phyloP scores from a whole-genome alignment of 2,888 invertebrate species.

The Clitarchus hookeri region DNA sequence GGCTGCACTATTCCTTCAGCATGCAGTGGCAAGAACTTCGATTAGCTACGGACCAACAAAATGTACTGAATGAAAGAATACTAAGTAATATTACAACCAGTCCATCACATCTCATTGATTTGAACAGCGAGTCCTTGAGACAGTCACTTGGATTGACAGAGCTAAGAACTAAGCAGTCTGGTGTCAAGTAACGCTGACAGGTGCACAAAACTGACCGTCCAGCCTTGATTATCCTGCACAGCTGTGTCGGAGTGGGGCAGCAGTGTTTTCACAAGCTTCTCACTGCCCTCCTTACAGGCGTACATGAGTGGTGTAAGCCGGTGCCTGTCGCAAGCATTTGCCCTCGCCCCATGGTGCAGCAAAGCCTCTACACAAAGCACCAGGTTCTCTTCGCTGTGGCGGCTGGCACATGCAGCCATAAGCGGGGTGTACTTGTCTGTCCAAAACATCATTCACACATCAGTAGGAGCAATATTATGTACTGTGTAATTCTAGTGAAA shows the following conservation, averaged over 20 bases:
- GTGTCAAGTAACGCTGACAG: too few species aligned
- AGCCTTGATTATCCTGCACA: constrained; percentile 5
- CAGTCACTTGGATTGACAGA: too few species aligned
- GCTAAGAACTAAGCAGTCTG: too few species aligned
- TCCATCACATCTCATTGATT: too few species aligned
- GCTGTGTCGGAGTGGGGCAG: neutral
- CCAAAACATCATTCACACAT: neutral
- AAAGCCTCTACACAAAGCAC: neutral
- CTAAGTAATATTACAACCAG: too few species aligned
- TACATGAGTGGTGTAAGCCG: constrained; percentile 17
- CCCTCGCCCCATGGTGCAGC: neutral
- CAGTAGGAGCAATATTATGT: too few species aligned
- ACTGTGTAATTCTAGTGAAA: too few species aligned
- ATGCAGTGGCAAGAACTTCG: too few species aligned
- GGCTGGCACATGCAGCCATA: neutral
- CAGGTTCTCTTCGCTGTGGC: neutral
- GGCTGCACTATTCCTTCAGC: too few species aligned
- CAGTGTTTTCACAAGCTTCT: neutral
- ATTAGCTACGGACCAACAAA: too few species aligned
- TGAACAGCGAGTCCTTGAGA: too few species aligned
- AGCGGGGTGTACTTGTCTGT: constrained; percentile 18
- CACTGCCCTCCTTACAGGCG: constrained; percentile 20
- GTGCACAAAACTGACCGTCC: neutral
- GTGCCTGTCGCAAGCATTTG: neutral
- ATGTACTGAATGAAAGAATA: too few species aligned